Evolutionary conservation across 2,797 vertebrate species (phyloP).

Genomic region (Paratrypauchen microcephalus): DNA sequence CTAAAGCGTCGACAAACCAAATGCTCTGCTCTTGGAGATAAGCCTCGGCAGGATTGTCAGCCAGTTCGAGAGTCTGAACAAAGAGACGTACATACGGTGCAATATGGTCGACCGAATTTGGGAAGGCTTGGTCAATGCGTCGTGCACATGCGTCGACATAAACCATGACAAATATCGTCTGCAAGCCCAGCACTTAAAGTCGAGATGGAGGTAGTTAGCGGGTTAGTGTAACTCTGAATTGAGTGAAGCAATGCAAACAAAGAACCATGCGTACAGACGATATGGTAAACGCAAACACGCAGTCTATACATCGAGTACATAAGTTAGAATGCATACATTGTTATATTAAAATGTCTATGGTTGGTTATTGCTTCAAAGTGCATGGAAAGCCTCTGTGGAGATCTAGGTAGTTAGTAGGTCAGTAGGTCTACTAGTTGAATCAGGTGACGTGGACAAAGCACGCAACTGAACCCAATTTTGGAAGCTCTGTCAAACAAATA

Average conservation of each 20-base stretch:
- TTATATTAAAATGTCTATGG: neutral
- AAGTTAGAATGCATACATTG: neutral
- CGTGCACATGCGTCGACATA: constrained; percentile 3
- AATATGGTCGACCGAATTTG: constrained; percentile 6
- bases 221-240: neutral
- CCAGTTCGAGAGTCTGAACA: constrained; percentile 1
- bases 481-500: too few relatives aligned
- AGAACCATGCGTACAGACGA: neutral
- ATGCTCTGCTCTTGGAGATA: neutral
- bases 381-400: neutral
- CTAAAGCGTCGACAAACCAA: neutral
- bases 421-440: constrained; percentile 9
- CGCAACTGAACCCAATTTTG: neutral
- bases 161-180: neutral
- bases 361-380: neutral
- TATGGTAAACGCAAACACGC: neutral
- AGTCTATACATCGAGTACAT: neutral
- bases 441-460: constrained; percentile 7
- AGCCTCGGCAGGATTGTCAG: neutral
- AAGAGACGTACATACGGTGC: neutral
- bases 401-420: constrained; percentile 4
- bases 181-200: neutral
- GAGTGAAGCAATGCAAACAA: neutral
- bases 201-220: neutral
- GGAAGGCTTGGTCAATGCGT: constrained; percentile 7